Evolutionary conservation across 2,797 vertebrate genomes (phyloP), one percentile per base, ranked within the genome.

Genomic region (Euphonia xanthogaster): DNA sequence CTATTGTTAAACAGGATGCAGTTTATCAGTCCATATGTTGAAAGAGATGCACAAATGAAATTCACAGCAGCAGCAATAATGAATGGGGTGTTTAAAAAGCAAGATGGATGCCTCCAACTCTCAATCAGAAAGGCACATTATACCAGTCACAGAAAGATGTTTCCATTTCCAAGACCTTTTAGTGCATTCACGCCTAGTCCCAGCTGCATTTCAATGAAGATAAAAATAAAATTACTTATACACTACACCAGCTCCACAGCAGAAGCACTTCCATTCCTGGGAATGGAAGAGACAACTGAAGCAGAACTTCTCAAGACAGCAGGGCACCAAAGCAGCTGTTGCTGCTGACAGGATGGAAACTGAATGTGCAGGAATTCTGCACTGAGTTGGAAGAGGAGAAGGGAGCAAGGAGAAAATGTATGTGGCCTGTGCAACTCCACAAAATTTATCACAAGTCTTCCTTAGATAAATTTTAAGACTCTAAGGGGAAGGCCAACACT

Each of bases 191-290:
- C 73, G 62, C 55, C 75, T 75, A 35, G 66, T 47, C 70, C 44
- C 45, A 54, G 93, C 88, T 90, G 79, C 84, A 80, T 88, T 95
- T 95, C 86, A 93, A 62, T 20, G 33, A 80, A 93, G 88, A 66
- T 63, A 95, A 92, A 96, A 96, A 97, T 93, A 81, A 93, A 90
- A 65, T 35, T 0, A 67, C 70, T 61, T 9, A 8, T 37, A 19
- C 48, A 44, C 68, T 60, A 70, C 35, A 39, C 16, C 55, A 81
- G 71, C 62, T 91, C 63, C 62, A 55, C 54, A 14, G 90, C 4
- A 86, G 75, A 87, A 93, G 30, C 39, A 33, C 18, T 92, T 81
- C 84, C 79, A 68, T 72, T 70, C 39, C 83, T 84, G 57, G 55
- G 28, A 92, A 71, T 1, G 3, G 63, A 71, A 78, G 40, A 83